Conservation (phyloP, 1,140 invertebrate species). For the Babylonia areolata region DNA sequence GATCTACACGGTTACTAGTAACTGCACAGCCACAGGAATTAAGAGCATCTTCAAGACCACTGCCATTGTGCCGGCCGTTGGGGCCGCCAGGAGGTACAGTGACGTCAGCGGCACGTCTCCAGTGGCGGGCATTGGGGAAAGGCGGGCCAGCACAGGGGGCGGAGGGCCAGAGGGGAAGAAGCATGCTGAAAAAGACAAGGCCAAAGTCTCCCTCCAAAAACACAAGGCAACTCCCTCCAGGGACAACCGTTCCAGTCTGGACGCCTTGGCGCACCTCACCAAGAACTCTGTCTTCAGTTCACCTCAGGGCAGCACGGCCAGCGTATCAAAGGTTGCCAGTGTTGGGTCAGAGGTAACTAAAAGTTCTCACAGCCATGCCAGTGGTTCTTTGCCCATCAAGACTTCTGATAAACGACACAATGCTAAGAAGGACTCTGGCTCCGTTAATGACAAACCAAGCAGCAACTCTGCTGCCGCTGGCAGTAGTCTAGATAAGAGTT, state of each 20-base stretch:
- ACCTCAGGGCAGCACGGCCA: background rate
- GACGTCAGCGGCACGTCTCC: slow-evolving; percentile 4
- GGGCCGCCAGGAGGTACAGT: slow-evolving; percentile 22
- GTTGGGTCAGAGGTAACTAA: background rate
- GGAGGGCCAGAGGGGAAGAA: background rate
- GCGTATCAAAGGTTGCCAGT: background rate
- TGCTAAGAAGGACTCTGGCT: background rate
- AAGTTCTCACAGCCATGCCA: background rate
- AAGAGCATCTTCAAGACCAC: slow-evolving; percentile 37
- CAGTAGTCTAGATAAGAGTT: background rate
- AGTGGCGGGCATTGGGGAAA: background rate
- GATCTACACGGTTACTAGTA: slow-evolving; percentile 35
- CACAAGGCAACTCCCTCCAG: background rate
- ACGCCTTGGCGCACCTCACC: background rate
- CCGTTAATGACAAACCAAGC: background rate
- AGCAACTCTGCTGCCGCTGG: background rate
- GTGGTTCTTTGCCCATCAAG: background rate
- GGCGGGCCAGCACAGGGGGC: slow-evolving; percentile 13
- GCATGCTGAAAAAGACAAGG: background rate
- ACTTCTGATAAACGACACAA: background rate
- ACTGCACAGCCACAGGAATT: slow-evolving; percentile 21
- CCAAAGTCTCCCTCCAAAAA: background rate
- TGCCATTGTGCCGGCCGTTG: background rate
- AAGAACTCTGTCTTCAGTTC: background rate
- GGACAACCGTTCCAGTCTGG: background rate